Conservation (phyloP, 2,113 vertebrate genomes). For the Syngnathus scovelli region DNA sequence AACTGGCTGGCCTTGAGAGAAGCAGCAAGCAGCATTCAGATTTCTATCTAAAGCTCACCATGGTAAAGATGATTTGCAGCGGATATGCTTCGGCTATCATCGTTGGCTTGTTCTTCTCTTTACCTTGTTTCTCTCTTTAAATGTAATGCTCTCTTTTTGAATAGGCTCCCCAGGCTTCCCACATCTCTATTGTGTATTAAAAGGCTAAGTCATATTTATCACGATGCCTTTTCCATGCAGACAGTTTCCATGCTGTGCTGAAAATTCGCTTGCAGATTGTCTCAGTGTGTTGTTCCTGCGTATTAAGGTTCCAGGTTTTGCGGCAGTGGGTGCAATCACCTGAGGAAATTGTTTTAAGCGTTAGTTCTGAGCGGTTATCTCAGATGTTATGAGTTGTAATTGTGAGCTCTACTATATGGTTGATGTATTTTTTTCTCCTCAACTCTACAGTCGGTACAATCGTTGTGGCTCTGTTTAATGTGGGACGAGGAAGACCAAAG, state of each 20-base stretch:
- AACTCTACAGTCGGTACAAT: conserved; percentile 1
- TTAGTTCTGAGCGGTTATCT: conserved; percentile 14
- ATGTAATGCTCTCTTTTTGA: conserved; percentile 34
- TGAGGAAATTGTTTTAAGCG: conserved; percentile 41
- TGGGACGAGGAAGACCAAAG: conserved; percentile 13
- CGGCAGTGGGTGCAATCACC: conserved; percentile 35
- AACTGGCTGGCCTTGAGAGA: conserved; percentile 65
- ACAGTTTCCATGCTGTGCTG: conserved; percentile 45
- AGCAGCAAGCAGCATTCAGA: conserved; percentile 60
- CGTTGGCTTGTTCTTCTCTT: conserved; percentile 38
- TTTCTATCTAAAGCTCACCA: conserved; percentile 60
- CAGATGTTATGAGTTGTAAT: conserved; percentile 40
- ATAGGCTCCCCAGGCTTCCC: conserved; percentile 12
- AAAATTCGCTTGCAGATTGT: conserved; percentile 43
- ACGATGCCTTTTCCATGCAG: conserved; percentile 44
- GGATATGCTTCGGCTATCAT: conserved; percentile 49
- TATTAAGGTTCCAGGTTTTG: conserved; percentile 32
- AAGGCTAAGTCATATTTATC: conserved; percentile 53
- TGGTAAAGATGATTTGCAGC: conserved; percentile 49
- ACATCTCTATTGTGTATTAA: conserved; percentile 47
- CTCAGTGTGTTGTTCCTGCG: conserved; percentile 28
- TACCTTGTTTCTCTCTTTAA: conserved; percentile 26
- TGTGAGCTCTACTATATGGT: conserved; percentile 23
- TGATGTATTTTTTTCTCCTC: conserved; percentile 17
- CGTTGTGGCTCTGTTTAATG: conserved; percentile 20